Base-by-base conservation (phyloP, 2,113 vertebrate species). In the Cheirogaleus medius region DNA sequence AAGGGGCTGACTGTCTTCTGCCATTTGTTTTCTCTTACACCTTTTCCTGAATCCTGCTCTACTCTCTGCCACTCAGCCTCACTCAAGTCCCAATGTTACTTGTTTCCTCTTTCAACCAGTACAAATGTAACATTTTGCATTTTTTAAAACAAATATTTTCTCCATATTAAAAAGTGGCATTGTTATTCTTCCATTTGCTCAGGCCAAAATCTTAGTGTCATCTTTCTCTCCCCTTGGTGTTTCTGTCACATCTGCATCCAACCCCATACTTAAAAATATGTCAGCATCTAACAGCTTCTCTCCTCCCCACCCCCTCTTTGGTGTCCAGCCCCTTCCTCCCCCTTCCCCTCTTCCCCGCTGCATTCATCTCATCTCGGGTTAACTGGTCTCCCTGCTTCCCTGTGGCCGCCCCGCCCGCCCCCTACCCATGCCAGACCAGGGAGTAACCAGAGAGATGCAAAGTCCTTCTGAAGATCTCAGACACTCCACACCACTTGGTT, bases 231-330 rank as follows among this genome's bases (percentile, higher is more conserved):
- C 63, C 54, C 27, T 56, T 9, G 12, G 14, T 42, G 47, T n/a
- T 23, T 52, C 3, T 52, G 20, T 34, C n/a, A 3, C 9, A 44
- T 11, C 47, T 9, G 56, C 39, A 39, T 39, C 47, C 37, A 10
- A 42, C 13, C n/a, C 42, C 47, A 34, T 34, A 77, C 47, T 47
- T 77, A 20, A 81, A 81, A 49, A 47, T 25, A 21, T 1, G 1
- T 15, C 78, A 23, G 34, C 21, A 21, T 77, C 54, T 54, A 42
- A 60, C 8, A 12, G 14, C 64, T 81, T 56, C 68, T 83, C 13
- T 47, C 39, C 15, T 49, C 20, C 21, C 12, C 15, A 1, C 0
- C 0, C 3, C 0, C 2, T 12, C 47, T 20, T 32, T 39, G 15
- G 18, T 32, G 5, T 11, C 73, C 10, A 6, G 21, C 18, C 4